Evolutionary conservation across 2,113 vertebrate genomes (phyloP).

Genomic region (Syrrhaptes paradoxus): DNA sequence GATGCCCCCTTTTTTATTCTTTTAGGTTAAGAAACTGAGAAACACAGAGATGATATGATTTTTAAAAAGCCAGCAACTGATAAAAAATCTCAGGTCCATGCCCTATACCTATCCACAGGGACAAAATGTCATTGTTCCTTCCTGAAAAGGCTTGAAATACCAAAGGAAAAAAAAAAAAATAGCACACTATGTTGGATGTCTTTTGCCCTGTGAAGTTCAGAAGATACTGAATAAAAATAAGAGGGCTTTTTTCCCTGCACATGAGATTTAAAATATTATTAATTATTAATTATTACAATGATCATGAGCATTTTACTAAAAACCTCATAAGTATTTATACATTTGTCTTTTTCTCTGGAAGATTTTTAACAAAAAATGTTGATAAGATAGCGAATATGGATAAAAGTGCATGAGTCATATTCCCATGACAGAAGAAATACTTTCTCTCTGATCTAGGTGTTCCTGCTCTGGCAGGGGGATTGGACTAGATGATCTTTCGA

Average conservation of each 20-base stretch:
- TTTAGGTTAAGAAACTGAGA: neutral
- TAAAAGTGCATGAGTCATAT: neutral
- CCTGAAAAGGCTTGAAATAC: neutral
- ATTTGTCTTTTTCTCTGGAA: neutral
- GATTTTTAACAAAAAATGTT: neutral
- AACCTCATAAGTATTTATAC: neutral
- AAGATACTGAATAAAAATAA: neutral
- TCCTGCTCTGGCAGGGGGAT: no score
- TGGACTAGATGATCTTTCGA: no score
- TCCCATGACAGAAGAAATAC: neutral
- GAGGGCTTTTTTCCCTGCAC: neutral
- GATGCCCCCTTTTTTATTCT: fast-evolving
- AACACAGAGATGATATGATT: neutral
- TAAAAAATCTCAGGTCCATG: neutral
- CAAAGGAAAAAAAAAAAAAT: neutral
- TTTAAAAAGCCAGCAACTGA: neutral
- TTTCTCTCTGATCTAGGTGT: no score
- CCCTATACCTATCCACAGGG: neutral
- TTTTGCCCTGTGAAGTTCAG: neutral
- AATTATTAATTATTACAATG: neutral
- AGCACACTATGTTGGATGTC: neutral
- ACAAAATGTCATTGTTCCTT: neutral
- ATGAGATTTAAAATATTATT: neutral
- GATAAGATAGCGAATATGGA: neutral
- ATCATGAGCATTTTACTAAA: neutral